Conservation (phyloP, 2,888 invertebrate genomes). For the Timandra comae region DNA sequence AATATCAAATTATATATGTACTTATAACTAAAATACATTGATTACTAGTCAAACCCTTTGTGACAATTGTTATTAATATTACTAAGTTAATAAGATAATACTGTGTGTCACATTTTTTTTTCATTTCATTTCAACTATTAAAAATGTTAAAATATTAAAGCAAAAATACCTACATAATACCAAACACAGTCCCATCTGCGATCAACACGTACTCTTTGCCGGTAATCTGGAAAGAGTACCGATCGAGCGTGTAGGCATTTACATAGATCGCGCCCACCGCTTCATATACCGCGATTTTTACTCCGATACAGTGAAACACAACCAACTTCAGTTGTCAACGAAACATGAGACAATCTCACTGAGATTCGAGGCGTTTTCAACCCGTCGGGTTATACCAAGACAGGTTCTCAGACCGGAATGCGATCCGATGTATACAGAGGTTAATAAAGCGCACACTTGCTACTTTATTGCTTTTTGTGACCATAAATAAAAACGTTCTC, state of each 20-base stretch:
- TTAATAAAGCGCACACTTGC: slow-evolving; percentile 72
- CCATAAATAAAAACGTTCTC: slow-evolving; percentile 63
- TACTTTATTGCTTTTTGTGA: slow-evolving; percentile 69
- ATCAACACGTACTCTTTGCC: slow-evolving; percentile 50
- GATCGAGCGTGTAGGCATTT: slow-evolving; percentile 64
- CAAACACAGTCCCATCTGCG: slow-evolving; percentile 52
- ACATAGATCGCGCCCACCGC: slow-evolving; percentile 63
- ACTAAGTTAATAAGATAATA: too few relatives aligned
- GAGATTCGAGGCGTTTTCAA: slow-evolving; percentile 4
- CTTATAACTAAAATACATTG: too few relatives aligned
- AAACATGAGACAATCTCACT: slow-evolving; percentile 2
- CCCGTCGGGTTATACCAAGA: slow-evolving; percentile 17
- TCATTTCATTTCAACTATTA: too few relatives aligned
- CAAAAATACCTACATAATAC: too few relatives aligned
- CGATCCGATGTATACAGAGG: slow-evolving; percentile 41
- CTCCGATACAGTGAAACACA: slow-evolving; percentile 57
- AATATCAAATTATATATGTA: too few relatives aligned
- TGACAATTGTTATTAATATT: too few relatives aligned
- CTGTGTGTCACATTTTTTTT: too few relatives aligned
- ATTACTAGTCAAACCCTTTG: too few relatives aligned
- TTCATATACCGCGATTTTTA: slow-evolving; percentile 54
- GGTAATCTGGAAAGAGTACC: slow-evolving; percentile 60
- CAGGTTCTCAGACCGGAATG: slow-evolving; percentile 45
- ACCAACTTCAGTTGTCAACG: slow-evolving; percentile 15
- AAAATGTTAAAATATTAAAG: too few relatives aligned